Percentiles rank a stretch among this genome's conserved stretches.
Evolutionary conservation across 2,797 vertebrate species (phyloP).

Genomic region (Ceryle rudis): DNA sequence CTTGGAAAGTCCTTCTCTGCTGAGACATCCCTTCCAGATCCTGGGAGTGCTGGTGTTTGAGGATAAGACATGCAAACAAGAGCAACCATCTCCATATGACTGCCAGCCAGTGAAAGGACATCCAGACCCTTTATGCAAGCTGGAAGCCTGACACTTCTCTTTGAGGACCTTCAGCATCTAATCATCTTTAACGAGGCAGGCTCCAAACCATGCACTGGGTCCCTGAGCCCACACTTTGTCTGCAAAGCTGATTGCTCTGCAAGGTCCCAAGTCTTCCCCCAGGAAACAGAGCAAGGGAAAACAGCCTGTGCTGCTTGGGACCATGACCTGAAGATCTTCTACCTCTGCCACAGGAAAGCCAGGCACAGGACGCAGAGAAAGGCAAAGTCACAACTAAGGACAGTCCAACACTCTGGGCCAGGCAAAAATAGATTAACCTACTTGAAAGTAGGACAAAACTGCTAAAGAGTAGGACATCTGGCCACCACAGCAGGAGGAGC

Average conservation of each 20-base stretch:
- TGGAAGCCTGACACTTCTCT: not conserved
- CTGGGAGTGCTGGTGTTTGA: not conserved
- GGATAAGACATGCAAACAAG: not conserved
- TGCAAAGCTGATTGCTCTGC: not conserved
- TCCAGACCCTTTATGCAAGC: not conserved
- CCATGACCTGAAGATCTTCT: not conserved
- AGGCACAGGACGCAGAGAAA: accelerated
- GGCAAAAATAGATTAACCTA: constrained; percentile 70
- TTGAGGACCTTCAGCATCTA: not conserved
- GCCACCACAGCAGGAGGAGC: constrained; percentile 21
- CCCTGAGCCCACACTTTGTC: accelerated
- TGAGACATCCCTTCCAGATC: not conserved
- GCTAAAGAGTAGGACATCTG: constrained; percentile 33
- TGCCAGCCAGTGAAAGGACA: not conserved
- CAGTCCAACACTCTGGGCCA: not conserved
- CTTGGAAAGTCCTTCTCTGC: not conserved
- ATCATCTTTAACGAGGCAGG: not conserved
- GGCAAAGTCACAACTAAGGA: constrained; percentile 60
- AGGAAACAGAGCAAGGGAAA: not conserved
- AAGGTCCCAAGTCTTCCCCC: not conserved
- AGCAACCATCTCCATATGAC: not conserved
- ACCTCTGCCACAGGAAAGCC: not conserved
- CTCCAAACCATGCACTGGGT: not conserved
- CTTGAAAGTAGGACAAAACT: constrained; percentile 60
- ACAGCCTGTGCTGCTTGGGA: not conserved